Conservation (phyloP, 2,113 vertebrate genomes). For the Monopterus albus region DNA sequence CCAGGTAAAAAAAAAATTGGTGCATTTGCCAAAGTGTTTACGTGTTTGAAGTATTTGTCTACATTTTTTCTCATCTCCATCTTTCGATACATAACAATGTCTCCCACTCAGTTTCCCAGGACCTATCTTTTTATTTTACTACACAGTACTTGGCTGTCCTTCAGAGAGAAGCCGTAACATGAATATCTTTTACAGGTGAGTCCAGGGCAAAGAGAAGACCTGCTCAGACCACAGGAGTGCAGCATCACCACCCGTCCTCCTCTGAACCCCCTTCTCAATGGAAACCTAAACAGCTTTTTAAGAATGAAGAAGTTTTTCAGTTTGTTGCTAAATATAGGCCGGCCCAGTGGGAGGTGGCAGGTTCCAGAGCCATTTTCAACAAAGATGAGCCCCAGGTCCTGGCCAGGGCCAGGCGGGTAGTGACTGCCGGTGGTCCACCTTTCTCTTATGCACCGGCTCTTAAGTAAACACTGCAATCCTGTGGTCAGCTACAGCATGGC, state of each 20-base stretch:
- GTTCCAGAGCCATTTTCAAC: conserved; percentile 83
- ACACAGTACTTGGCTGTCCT: conserved; percentile 19
- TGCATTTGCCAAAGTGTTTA: background rate
- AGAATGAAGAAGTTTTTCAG: conserved; percentile 83
- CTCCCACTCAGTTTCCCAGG: conserved; percentile 19
- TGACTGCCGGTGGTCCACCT: conserved; percentile 82
- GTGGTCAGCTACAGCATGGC: conserved; percentile 82
- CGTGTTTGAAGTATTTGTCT: background rate
- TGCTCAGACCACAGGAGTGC: conserved; percentile 52
- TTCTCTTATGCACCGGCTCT: conserved; percentile 87
- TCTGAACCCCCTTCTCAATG: conserved; percentile 74
- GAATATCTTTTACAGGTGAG: conserved; percentile 58
- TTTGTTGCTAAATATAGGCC: conserved; percentile 86
- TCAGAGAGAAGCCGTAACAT: conserved; percentile 8
- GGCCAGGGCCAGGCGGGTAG: conserved; percentile 79
- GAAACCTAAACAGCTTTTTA: conserved; percentile 83
- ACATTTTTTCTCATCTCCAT: background rate
- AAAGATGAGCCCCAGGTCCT: conserved; percentile 83
- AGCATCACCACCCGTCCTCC: conserved; percentile 62
- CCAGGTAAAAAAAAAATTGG: no score
- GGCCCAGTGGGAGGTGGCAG: conserved; percentile 71
- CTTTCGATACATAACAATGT: no score
- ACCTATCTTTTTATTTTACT: conserved; percentile 8
- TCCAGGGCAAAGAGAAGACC: conserved; percentile 37
- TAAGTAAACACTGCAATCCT: conserved; percentile 85